Base-by-base conservation (phyloP, 2,113 vertebrate genomes). In the Microcebus griseorufus region DNA sequence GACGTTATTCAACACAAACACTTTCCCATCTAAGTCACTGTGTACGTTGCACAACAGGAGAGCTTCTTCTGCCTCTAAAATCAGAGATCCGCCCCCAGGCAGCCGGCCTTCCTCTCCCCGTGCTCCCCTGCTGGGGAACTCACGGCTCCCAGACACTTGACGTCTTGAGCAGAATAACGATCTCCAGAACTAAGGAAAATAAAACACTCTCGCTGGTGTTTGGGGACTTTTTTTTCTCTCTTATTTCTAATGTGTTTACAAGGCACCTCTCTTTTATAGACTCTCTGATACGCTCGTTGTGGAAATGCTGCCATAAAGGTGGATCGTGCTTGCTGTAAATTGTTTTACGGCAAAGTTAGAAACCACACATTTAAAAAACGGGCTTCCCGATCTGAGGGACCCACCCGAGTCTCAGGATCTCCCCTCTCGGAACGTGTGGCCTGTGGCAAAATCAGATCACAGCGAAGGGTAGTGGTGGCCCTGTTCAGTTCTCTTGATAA, bases 221-320 rank as follows among this genome's bases (percentile, higher is more conserved):
- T 79, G 51, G 32, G 67, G 72, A 90, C 45, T 90, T 12, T 94
- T 96, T 95, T 45, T 20, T 17, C 45, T 17, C 72, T 83, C 69
- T 75, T 34, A 23, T 75, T 80, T 62, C 92, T 55, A 72, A 93
- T 23, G 69, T 98, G 92, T 97, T 98, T 97, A 93, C 90, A 90
- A 45, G 55, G 84, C 83, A 45, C 55, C 42, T 81, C 82, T 93
- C 88, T 93, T 86, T 97, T 97, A 98, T 83, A 84, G 92, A 95
- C 81, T 92, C 79, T 82, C 94, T 94, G 94, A 98, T 96, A 96
- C 1, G 75, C n/a, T 16, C 73, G 75, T 89, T 78, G 55, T 92
- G 96, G 93, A 96, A 97, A 94, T 5, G 1, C 85, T 88, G 94
- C 97, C 98, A 97, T 95, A 97, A 98, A 98, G 48, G 76, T 80